phyloP scores from a whole-genome alignment of 2,797 vertebrate genomes.

The Helicolenus hilgendorfi region DNA sequence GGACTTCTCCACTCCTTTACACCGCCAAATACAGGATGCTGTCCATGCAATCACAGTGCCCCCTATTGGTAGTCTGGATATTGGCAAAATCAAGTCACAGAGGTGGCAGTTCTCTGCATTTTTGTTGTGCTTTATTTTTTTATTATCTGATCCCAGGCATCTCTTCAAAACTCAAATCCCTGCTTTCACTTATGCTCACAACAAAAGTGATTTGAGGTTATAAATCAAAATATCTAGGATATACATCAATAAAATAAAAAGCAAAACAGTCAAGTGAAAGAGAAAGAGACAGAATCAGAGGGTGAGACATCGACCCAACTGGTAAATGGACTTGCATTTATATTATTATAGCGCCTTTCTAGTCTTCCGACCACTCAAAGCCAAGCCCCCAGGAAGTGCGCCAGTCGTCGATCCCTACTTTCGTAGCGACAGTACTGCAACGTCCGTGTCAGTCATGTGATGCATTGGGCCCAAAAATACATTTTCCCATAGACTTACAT shows the following conservation, averaged over 20 bases:
- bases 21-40: background rate
- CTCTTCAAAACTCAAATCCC: too few species aligned
- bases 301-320: background rate
- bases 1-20: constrained; percentile 9
- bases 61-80: constrained; percentile 54
- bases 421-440: too few species aligned
- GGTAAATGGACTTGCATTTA: too few species aligned
- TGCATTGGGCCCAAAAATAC: too few species aligned
- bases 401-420: too few species aligned
- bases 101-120: background rate
- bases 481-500: too few species aligned
- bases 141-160: background rate
- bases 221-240: background rate
- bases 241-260: background rate
- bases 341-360: too few species aligned
- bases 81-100: background rate
- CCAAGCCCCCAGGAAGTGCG: too few species aligned
- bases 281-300: background rate
- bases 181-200: background rate
- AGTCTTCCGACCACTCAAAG: too few species aligned
- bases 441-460: too few species aligned
- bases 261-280: background rate
- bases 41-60: constrained; percentile 73
- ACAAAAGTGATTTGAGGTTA: background rate
- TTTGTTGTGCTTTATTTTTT: background rate